These are phyloP conservation scores for Oligia strigilis DNA, from an alignment of 2,888 invertebrate genomes.

Conservation along the genomic window DNA sequence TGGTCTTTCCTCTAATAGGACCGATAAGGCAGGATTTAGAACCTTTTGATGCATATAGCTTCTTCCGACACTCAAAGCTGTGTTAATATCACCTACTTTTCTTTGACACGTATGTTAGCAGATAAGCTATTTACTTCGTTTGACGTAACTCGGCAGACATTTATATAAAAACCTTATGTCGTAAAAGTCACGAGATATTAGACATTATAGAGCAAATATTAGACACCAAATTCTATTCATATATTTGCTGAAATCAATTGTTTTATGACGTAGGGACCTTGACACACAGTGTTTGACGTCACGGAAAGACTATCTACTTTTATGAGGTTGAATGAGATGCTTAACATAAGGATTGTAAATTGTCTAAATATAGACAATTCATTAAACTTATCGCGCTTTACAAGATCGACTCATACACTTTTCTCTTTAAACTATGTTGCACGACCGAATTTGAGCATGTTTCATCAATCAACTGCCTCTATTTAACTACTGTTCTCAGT, in stretches of 20 bases:
- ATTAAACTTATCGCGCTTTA: not conserved
- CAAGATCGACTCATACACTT: not conserved
- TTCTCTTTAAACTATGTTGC: not conserved
- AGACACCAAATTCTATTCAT: constrained; percentile 21
- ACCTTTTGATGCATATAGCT: not conserved
- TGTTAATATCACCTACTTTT: not conserved
- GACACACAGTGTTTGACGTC: constrained; percentile 21
- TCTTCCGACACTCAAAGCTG: not conserved
- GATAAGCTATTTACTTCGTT: not conserved
- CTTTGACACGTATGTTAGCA: not conserved
- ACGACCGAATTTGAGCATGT: not conserved
- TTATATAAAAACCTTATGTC: constrained; percentile 11
- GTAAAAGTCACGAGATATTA: not conserved
- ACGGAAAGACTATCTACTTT: constrained; percentile 24
- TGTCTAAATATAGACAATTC: not conserved
- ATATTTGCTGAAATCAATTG: constrained; percentile 40
- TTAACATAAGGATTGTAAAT: not conserved
- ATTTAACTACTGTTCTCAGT: not conserved
- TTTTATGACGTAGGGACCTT: constrained; percentile 1
- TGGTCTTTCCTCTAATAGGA: not conserved
- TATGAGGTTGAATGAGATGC: not conserved
- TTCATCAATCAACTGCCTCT: not conserved
- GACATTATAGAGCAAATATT: not conserved
- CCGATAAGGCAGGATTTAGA: not conserved
- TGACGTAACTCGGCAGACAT: not conserved